Base-by-base conservation (phyloP, 2,888 invertebrate genomes). In the Drosophila paramelanica region DNA sequence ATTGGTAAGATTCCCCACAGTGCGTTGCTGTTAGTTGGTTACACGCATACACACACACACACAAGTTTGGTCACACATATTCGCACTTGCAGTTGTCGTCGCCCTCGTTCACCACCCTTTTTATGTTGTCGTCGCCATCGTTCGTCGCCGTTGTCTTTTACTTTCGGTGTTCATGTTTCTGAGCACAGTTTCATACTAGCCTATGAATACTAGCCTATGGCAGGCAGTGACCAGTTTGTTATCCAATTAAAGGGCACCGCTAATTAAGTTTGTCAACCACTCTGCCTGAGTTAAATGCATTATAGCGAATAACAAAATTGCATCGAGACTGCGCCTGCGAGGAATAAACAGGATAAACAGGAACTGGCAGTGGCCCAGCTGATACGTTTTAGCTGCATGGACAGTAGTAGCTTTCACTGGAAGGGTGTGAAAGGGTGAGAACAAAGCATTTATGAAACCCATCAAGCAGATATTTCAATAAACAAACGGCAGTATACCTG, bases 11-110 rank as follows among this genome's bases (percentile, higher is more conserved):
- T 31, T 10, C 10, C 31, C 31, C 31, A 31, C 10, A 31, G 31
- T 31, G 31, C 31, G 8, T 2, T 31, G 31, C 4, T 23, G 65
- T 71, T 81, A 79, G 88, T 88, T 81, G 82, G 82, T 84, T 84
- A 77, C 67, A 62, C 39, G 46, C 51, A 55, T 38, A 56, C 43
- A 41, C 50, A 25, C 11, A 41, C 10, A 50, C 45, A 47, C 52
- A 50, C 11, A 38, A 20, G 23, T 58, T 33, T 17, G 31, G 31
- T 17, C 38, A 61, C 13, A 41, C 17, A 67, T 45, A 49, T 33
- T 56, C 43, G 66, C 53, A 64, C 59, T 61, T 66, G 62, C 65
- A 66, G 60, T 72, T 74, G 67, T 74, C 67, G 67, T 64, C 68
- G 69, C 68, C 70, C 70, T 58, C 73, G 27, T 64, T 20, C 70